Base-by-base conservation (phyloP, 2,113 vertebrate genomes). In the Boleophthalmus pectinirostris region DNA sequence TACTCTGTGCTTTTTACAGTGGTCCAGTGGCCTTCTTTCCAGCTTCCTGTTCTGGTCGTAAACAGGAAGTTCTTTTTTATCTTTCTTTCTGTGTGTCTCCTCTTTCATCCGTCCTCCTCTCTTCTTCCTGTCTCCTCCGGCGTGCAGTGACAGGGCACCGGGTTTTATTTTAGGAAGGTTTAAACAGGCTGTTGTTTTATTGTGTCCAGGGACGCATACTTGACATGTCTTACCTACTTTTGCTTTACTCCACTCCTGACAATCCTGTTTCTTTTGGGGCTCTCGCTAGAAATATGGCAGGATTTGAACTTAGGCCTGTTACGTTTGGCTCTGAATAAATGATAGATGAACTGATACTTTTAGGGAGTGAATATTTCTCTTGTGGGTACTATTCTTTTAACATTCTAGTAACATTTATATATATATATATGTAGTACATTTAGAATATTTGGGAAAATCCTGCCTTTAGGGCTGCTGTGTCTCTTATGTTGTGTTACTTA, bases 11-110 rank as follows among this genome's bases (percentile, higher is more conserved):
- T 51, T 33, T 63, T 68, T 70, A 72, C 72, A 68, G 71, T 69
- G 54, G 58, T 82, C 69, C 49, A 54, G 69, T 53, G 25, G 73
- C 86, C 81, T 76, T 77, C 80, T 77, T 77, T 60, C 65, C 63
- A 51, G 65, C 80, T 85, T 86, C 85, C 85, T 86, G 85, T 76
- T 74, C 80, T 68, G 43, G 78, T 21, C 2, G 77, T 92, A 91
- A 91, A 92, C 91, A 92, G 91, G 90, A 92, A 88, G 76, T 80
- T 75, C 70, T 86, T 77, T 58, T 84, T 51, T 76, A 38, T 83
- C 79, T 74, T 57, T 81, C 45, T 73, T 49, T 68, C 70, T 24
- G 45, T 68, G 71, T 63, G 53, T 66, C 72, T 51, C 69, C 82
- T 66, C 71, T 86, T 73, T 80, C 38, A 80, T 80, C 69, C 82